A percentile compares a stretch with the other conserved stretches of the same genome.
phyloP scores from a whole-genome alignment of 1,140 invertebrate species.

The Lutraria rhynchaena region DNA sequence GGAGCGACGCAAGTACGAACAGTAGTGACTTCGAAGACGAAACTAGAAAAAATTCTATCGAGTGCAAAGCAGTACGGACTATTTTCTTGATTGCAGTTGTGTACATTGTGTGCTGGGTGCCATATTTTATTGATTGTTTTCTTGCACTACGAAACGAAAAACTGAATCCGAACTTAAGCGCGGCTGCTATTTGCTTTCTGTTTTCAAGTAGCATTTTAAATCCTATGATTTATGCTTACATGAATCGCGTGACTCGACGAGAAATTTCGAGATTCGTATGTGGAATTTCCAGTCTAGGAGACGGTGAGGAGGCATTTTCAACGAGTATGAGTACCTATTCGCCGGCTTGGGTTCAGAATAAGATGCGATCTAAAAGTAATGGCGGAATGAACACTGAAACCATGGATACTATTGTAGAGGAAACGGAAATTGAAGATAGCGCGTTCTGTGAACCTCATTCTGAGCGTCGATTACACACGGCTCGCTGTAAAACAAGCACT shows the following conservation, averaged over 20 bases:
- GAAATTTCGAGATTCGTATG: slow-evolving; percentile 70
- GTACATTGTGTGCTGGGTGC: slow-evolving; percentile 69
- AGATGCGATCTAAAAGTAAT: slow-evolving; percentile 5
- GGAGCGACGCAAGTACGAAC: neutral
- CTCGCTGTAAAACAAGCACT: neutral
- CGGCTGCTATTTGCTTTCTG: slow-evolving; percentile 62
- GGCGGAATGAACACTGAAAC: slow-evolving; percentile 47
- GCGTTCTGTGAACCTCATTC: slow-evolving; percentile 10
- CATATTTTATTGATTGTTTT: slow-evolving; percentile 61
- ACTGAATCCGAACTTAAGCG: slow-evolving; percentile 46
- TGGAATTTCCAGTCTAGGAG: slow-evolving; percentile 51
- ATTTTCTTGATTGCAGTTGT: slow-evolving; percentile 68
- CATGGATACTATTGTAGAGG: slow-evolving; percentile 64
- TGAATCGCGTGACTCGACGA: slow-evolving; percentile 69
- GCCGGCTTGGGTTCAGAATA: slow-evolving; percentile 50
- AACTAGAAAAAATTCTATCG: slow-evolving; percentile 8
- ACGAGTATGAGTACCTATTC: slow-evolving; percentile 63
- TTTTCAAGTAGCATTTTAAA: slow-evolving; percentile 67
- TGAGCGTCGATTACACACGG: neutral
- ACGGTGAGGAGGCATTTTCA: slow-evolving; percentile 66
- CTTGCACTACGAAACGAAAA: slow-evolving; percentile 13
- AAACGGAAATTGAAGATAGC: slow-evolving; percentile 48
- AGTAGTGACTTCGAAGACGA: slow-evolving; percentile 20
- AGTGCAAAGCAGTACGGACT: slow-evolving; percentile 72
- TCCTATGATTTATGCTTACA: slow-evolving; percentile 73